These are phyloP conservation scores for Sinocyclocheilus rhinocerous DNA, from an alignment of 2,113 vertebrate species.

Conservation along the genomic window DNA sequence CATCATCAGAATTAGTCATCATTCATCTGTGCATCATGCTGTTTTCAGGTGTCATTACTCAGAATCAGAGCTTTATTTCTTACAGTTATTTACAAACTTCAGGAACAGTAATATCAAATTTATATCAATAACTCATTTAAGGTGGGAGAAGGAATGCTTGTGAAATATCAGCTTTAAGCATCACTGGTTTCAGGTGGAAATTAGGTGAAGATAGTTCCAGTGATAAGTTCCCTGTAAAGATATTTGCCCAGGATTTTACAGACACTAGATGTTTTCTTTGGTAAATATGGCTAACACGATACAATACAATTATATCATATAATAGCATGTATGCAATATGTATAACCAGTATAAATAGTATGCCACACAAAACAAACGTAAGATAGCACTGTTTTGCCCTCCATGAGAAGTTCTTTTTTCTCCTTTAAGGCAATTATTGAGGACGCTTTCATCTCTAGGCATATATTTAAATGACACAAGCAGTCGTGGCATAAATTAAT, in stretches of 20 bases:
- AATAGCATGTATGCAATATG: background rate
- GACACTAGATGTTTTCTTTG: background rate
- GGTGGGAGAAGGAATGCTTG: no score
- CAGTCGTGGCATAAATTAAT: slow-evolving; percentile 78
- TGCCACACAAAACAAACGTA: slow-evolving; percentile 9
- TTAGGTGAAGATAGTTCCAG: no score
- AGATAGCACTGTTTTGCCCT: background rate
- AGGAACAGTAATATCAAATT: background rate
- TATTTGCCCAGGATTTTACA: background rate
- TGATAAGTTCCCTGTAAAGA: no score
- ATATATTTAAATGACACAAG: slow-evolving; percentile 72
- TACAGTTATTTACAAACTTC: background rate
- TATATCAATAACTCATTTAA: no score
- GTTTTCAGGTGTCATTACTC: slow-evolving; percentile 28
- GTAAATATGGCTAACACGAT: background rate
- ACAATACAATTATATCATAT: background rate
- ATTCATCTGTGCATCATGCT: slow-evolving; percentile 11
- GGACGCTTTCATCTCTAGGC: slow-evolving; percentile 70
- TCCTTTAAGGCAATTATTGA: slow-evolving; percentile 70
- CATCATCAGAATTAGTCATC: slow-evolving; percentile 44
- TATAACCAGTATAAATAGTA: background rate
- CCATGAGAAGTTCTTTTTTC: slow-evolving; percentile 10
- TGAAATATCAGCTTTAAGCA: no score
- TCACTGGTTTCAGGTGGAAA: no score
- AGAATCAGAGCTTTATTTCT: background rate